Conservation (phyloP, 2,888 invertebrate species). For the Drosophila neotestacea region DNA sequence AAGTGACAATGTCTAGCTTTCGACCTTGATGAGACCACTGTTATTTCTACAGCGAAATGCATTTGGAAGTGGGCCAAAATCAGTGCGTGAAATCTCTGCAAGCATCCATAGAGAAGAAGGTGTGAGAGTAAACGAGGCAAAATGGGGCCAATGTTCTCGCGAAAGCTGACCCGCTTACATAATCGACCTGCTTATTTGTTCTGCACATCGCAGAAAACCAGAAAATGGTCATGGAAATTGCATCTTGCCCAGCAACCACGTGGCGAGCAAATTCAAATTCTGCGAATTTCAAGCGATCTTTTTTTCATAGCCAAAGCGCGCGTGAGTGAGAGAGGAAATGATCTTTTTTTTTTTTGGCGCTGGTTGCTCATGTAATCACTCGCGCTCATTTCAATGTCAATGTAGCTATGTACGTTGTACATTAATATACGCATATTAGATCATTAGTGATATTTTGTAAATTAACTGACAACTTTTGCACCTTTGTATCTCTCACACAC, state of each 20-base stretch:
- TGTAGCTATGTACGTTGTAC: slow-evolving; percentile 38
- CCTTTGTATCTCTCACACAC: slow-evolving; percentile 10
- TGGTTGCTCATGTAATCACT: slow-evolving; percentile 69
- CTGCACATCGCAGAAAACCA: slow-evolving; percentile 19
- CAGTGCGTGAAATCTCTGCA: slow-evolving; percentile 1
- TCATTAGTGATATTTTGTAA: slow-evolving; percentile 3
- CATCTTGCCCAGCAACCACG: slow-evolving; percentile 69
- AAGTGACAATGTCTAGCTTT: slow-evolving; percentile 56
- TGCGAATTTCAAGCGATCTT: slow-evolving; percentile 34
- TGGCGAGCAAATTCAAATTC: slow-evolving; percentile 58
- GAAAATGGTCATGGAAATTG: slow-evolving; percentile 16
- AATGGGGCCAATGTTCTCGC: slow-evolving; percentile 53
- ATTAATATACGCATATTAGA: slow-evolving; percentile 16
- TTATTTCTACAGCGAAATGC: slow-evolving; percentile 57
- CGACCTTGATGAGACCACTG: slow-evolving; percentile 67
- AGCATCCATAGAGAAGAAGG: slow-evolving; percentile 10
- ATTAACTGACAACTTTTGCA: slow-evolving; percentile 33
- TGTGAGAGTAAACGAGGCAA: slow-evolving; percentile 26
- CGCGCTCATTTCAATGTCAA: slow-evolving; percentile 63
- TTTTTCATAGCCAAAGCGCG: slow-evolving; percentile 14
- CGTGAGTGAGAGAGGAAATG: slow-evolving; percentile 24
- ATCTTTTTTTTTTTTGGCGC: slow-evolving; percentile 25
- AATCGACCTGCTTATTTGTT: slow-evolving; percentile 41
- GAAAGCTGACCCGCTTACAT: slow-evolving; percentile 55
- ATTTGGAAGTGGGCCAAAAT: slow-evolving; percentile 72